Conservation (phyloP, 35 echinoderm and acorn worm genomes). For the Chiridota heheva region DNA sequence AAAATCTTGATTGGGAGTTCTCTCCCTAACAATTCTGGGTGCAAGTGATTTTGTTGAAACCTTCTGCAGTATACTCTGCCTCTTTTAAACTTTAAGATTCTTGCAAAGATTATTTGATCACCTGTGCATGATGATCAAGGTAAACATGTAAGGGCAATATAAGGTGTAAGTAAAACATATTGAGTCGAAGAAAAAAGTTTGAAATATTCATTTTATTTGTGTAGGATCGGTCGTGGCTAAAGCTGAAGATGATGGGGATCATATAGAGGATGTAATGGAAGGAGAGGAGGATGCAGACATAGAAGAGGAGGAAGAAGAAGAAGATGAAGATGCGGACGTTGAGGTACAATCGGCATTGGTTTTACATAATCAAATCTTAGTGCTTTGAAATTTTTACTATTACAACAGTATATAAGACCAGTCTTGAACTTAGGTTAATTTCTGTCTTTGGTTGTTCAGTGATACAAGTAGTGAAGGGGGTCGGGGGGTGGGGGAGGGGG, state of each 20-base stretch:
- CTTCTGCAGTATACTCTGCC: not conserved
- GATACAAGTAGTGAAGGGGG: not conserved
- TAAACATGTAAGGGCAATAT: not conserved
- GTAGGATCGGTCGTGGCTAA: slow-evolving; percentile 29
- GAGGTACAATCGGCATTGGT: too few relatives aligned
- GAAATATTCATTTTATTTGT: not conserved
- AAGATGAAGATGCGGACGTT: slow-evolving; percentile 47
- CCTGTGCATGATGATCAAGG: not conserved
- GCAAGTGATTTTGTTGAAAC: not conserved
- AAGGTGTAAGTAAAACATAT: not conserved
- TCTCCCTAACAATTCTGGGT: too few relatives aligned
- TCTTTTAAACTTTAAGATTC: not conserved
- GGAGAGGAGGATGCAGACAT: slow-evolving; percentile 73
- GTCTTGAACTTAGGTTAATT: not conserved
- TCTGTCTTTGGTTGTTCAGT: not conserved
- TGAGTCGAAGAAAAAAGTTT: not conserved
- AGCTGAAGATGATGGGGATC: slow-evolving; percentile 55
- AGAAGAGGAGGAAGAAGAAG: slow-evolving; percentile 77
- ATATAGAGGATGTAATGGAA: slow-evolving; percentile 80
- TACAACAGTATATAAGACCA: not conserved
- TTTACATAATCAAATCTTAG: too few relatives aligned
- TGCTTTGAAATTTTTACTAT: not conserved
- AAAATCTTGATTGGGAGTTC: too few relatives aligned
- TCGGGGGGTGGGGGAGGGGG: too few relatives aligned
- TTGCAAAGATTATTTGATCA: not conserved